These are phyloP conservation scores for Vanessa atalanta DNA, from an alignment of 1,140 invertebrate species.

Conservation along the genomic window DNA sequence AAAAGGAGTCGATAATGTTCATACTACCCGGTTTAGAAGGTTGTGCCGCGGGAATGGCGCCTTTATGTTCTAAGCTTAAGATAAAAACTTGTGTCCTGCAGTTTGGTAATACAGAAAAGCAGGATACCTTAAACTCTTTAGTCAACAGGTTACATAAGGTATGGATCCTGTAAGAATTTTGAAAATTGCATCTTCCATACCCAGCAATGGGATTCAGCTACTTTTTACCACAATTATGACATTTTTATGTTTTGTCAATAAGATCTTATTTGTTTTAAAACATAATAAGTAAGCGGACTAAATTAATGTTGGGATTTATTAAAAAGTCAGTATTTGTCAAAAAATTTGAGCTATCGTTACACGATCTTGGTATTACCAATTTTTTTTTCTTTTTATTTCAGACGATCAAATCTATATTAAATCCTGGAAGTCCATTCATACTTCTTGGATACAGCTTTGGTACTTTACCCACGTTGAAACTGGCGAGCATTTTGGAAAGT, in stretches of 20 bases:
- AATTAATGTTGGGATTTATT: not conserved
- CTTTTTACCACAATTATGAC: no score
- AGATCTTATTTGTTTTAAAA: no score
- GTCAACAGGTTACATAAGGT: conserved; percentile 70
- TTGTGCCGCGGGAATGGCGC: conserved; percentile 82
- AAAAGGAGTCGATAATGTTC: conserved; percentile 80
- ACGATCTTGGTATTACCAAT: no score
- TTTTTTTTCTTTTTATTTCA: conserved; percentile 45
- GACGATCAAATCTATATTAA: conserved; percentile 64
- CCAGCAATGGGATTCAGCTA: no score
- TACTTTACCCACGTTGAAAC: conserved; percentile 80
- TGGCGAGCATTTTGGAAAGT: conserved; percentile 81
- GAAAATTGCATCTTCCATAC: no score
- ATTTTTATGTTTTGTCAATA: no score
- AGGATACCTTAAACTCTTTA: conserved; percentile 56
- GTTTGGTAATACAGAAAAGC: conserved; percentile 68
- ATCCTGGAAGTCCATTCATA: conserved; percentile 83
- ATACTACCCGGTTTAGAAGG: conserved; percentile 92
- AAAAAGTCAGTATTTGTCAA: no score
- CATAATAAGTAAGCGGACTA: not conserved
- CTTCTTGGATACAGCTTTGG: conserved; percentile 86
- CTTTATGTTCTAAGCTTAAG: conserved; percentile 82
- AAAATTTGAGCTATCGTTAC: no score
- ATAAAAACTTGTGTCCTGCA: conserved; percentile 86
- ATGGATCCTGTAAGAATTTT: no score